These are phyloP conservation scores for Bombyx mori DNA, from an alignment of 1,140 invertebrate genomes.

Conservation along the genomic window ASM3026992v2 NC_085112.1:3967501-3968000, in stretches of 20 bases:
- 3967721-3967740: background rate
- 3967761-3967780: conserved; percentile 1
- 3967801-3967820: conserved; percentile 17
- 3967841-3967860: conserved; percentile 19
- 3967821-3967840: too few species aligned
- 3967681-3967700: conserved; percentile 19
- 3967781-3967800: too few species aligned
- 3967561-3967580: conserved; percentile 52
- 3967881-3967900: conserved; percentile 56
- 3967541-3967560: conserved; percentile 29
- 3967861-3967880: conserved; percentile 37
- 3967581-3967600: conserved; percentile 60
- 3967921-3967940: conserved; percentile 51
- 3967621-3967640: conserved; percentile 60
- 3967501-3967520: background rate
- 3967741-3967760: conserved; percentile 8
- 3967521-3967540: background rate
- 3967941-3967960: conserved; percentile 47
- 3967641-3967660: conserved; percentile 69
- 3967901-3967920: conserved; percentile 62
- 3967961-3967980: conserved; percentile 10
- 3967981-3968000: background rate
- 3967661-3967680: conserved; percentile 38
- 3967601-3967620: conserved; percentile 52
- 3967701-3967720: conserved; percentile 37